These are phyloP conservation scores for Halcyon malimbica DNA, from an alignment of 2,113 vertebrate species.

Conservation along the genomic window DNA sequence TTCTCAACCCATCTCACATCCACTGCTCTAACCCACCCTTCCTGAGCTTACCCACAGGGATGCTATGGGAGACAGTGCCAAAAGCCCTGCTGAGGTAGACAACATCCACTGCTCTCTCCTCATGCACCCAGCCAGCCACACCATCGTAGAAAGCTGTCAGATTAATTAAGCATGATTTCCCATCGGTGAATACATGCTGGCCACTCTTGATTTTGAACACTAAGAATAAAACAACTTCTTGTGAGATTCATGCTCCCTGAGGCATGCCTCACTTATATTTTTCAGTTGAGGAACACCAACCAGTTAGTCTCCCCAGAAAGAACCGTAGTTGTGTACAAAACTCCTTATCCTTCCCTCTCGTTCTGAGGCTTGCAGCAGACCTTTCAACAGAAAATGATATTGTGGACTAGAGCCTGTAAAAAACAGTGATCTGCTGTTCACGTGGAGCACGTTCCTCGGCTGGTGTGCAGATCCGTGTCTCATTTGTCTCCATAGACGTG, in stretches of 20 bases:
- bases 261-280: background rate
- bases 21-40: too few relatives aligned
- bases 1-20: too few relatives aligned
- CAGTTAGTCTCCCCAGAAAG: background rate
- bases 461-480: background rate
- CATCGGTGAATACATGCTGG: too few relatives aligned
- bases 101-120: too few relatives aligned
- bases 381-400: background rate
- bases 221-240: background rate
- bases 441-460: background rate
- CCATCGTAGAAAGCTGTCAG: too few relatives aligned
- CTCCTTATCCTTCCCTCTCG: background rate
- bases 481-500: accelerated
- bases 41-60: too few relatives aligned
- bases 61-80: too few relatives aligned
- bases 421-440: background rate
- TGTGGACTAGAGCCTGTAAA: background rate
- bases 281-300: background rate
- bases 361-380: background rate
- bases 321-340: background rate
- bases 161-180: too few relatives aligned
- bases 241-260: background rate
- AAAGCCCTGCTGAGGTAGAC: too few relatives aligned
- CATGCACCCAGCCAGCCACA: too few relatives aligned
- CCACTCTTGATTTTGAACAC: background rate